Conservation (phyloP, 2,797 vertebrate genomes). For the Caiman crocodilus region DNA sequence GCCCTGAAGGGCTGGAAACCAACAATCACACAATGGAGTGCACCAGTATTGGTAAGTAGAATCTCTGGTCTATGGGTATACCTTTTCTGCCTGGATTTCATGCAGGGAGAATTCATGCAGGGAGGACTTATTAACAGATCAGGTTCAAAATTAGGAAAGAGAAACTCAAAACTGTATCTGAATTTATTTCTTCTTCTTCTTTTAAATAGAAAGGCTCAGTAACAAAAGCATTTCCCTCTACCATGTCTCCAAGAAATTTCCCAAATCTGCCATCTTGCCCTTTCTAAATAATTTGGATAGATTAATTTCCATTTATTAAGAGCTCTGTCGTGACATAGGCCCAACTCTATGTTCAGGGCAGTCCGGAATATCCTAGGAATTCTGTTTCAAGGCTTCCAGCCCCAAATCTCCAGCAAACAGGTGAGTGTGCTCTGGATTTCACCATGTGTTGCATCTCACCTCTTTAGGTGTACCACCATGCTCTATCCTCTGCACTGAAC, state of each 20-base stretch:
- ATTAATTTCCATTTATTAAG: neutral
- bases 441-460: too few relatives aligned
- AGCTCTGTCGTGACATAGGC: neutral
- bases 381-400: neutral
- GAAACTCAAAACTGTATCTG: neutral
- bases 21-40: slow-evolving; percentile 95
- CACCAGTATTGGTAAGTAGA: slow-evolving; percentile 86
- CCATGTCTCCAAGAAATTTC: neutral
- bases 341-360: neutral
- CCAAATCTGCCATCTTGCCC: neutral
- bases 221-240: neutral
- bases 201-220: neutral
- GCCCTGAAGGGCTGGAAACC: slow-evolving; percentile 93
- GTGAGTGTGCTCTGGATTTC: neutral
- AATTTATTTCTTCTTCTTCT: neutral
- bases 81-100: neutral
- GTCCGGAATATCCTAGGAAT: neutral
- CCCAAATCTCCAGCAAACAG: neutral
- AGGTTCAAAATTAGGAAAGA: neutral
- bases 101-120: neutral
- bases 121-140: neutral
- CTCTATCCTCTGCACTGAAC: neutral
- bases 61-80: neutral
- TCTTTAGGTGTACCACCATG: neutral
- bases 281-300: neutral